A percentile compares a stretch with the other conserved stretches of the same genome.
phyloP scores from a whole-genome alignment of 1,140 invertebrate genomes.

The Diplogasteroides magnus region DNA sequence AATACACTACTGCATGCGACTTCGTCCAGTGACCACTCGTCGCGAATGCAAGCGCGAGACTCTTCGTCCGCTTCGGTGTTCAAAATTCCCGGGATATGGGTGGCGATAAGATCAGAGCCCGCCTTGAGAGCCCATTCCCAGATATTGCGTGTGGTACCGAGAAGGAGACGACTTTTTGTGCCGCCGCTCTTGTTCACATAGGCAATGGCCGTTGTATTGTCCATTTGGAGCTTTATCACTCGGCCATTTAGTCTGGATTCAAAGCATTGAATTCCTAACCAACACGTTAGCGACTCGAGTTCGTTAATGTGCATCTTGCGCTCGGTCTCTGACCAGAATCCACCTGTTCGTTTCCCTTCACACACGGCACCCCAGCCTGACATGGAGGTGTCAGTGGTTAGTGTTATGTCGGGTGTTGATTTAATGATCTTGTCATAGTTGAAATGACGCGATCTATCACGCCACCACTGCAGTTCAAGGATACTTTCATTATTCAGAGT shows the following conservation, averaged over 20 bases:
- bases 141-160: not conserved
- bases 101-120: not conserved
- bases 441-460: not conserved
- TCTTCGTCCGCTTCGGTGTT: constrained; percentile 17
- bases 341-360: not conserved
- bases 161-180: not conserved
- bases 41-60: no score
- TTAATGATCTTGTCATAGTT: not conserved
- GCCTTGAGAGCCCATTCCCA: not conserved
- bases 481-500: no score
- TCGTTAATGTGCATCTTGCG: not conserved
- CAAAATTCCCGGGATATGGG: constrained; percentile 8
- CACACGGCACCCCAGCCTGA: constrained; percentile 6
- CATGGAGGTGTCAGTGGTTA: constrained; percentile 3
- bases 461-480: constrained; percentile 8
- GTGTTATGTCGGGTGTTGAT: not conserved
- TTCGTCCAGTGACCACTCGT: no score
- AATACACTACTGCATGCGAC: not conserved
- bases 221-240: not conserved
- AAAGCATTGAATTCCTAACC: not conserved
- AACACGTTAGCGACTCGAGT: not conserved
- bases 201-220: constrained; percentile 3
- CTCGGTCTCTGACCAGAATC: not conserved
- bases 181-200: constrained; percentile 1
- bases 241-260: not conserved